phyloP scores from a whole-genome alignment of 2,888 invertebrate species.

The Melanostoma scalare region DNA sequence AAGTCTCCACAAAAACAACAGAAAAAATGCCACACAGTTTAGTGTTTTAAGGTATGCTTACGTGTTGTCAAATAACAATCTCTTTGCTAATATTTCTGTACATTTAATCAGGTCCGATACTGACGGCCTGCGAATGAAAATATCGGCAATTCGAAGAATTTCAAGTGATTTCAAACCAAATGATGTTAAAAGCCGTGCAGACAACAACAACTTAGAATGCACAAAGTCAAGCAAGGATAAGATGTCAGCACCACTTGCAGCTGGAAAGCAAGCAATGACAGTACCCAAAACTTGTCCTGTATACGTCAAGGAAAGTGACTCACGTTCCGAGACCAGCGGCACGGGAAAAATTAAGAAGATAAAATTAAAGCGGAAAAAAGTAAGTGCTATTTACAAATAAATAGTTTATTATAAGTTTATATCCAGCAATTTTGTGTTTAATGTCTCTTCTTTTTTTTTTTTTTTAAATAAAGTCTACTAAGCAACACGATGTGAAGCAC shows the following conservation, averaged over 20 bases:
- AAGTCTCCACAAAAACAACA: constrained; percentile 52
- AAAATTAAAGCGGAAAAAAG: constrained; percentile 80
- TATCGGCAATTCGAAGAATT: constrained; percentile 80
- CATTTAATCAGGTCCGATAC: constrained; percentile 78
- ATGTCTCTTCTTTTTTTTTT: background rate
- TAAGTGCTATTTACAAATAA: constrained; percentile 60
- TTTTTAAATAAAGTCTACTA: constrained; percentile 29
- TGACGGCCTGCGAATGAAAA: constrained; percentile 81
- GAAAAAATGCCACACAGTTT: constrained; percentile 77
- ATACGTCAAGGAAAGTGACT: constrained; percentile 73
- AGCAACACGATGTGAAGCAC: constrained; percentile 30
- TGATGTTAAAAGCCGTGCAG: constrained; percentile 40
- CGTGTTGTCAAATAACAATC: no score
- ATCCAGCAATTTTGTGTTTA: background rate
- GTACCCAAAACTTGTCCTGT: constrained; percentile 54
- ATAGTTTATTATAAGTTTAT: background rate
- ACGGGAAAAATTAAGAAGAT: constrained; percentile 77
- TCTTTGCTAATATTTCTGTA: no score
- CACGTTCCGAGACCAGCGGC: constrained; percentile 63
- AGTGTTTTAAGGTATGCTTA: constrained; percentile 75
- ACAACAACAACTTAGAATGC: constrained; percentile 69
- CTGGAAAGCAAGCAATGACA: constrained; percentile 18
- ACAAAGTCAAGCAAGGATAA: constrained; percentile 56
- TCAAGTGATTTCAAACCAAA: constrained; percentile 44
- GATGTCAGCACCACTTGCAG: constrained; percentile 37